Percentiles rank a stretch among this genome's conserved stretches.
Evolutionary conservation across 2,888 invertebrate genomes (phyloP).

Genomic region (Liodrosophila aerea): DNA sequence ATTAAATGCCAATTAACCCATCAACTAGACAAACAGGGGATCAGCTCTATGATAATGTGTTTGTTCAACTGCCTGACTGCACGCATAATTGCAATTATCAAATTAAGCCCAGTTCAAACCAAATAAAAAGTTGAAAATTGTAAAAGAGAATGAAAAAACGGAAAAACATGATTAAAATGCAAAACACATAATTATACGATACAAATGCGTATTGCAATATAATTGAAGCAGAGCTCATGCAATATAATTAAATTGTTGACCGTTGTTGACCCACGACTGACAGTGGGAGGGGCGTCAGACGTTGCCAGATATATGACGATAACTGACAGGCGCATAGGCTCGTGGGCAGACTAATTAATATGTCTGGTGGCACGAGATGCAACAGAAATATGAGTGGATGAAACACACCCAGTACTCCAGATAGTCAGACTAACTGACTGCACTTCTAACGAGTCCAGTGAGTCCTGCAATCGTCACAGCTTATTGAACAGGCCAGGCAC

Average conservation of each 20-base stretch:
- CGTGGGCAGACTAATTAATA: constrained; percentile 69
- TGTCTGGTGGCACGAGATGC: constrained; percentile 52
- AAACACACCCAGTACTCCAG: constrained; percentile 10
- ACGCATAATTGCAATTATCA: constrained; percentile 69
- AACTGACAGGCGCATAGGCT: constrained; percentile 71
- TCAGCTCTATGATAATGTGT: constrained; percentile 2
- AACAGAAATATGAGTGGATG: constrained; percentile 32
- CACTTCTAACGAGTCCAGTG: constrained; percentile 30
- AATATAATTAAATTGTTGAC: constrained; percentile 71
- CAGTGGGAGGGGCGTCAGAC: constrained; percentile 9
- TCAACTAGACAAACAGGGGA: constrained; percentile 50
- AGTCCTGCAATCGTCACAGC: constrained; percentile 57
- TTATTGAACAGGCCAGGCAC: constrained; percentile 66
- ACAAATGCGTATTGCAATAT: constrained; percentile 16
- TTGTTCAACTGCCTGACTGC: constrained; percentile 29
- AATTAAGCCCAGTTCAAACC: constrained; percentile 56
- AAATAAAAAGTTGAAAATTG: constrained; percentile 41
- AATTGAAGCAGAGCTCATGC: constrained; percentile 43
- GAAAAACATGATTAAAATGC: constrained; percentile 32
- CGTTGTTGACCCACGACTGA: constrained; percentile 47
- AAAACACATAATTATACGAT: constrained; percentile 24
- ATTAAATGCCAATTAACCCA: constrained; percentile 70
- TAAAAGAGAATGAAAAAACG: background rate
- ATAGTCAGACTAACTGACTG: constrained; percentile 27
- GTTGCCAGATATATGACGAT: background rate